A percentile compares a stretch with the other conserved stretches of the same genome.
phyloP scores from a whole-genome alignment of 2,888 invertebrate genomes.

The Andrena hattorfiana region DNA sequence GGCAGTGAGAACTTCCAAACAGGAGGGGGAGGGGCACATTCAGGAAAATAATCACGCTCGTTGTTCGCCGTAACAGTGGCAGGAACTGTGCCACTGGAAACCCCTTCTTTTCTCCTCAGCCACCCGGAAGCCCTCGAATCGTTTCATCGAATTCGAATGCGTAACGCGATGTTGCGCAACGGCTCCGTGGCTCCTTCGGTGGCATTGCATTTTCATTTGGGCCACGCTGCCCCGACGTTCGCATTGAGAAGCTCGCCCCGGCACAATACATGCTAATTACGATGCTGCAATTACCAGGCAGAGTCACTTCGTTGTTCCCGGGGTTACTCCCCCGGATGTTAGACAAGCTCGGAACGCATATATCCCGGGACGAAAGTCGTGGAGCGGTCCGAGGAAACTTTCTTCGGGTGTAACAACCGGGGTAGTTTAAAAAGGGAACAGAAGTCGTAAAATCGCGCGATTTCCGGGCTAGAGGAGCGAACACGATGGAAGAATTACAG shows the following conservation, averaged over 20 bases:
- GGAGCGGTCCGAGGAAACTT: slow-evolving; percentile 14
- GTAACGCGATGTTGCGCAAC: slow-evolving; percentile 23
- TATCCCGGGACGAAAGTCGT: neutral
- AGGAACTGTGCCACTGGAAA: neutral
- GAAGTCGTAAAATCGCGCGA: slow-evolving; percentile 48
- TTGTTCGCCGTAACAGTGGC: slow-evolving; percentile 4
- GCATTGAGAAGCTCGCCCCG: slow-evolving; percentile 38
- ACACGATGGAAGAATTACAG: slow-evolving; percentile 53
- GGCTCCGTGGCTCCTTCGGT: neutral
- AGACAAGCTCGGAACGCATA: slow-evolving; percentile 1
- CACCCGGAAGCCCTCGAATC: slow-evolving; percentile 16
- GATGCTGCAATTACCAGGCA: slow-evolving; percentile 33
- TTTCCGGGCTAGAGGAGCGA: slow-evolving; percentile 29
- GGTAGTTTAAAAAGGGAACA: slow-evolving; percentile 29
- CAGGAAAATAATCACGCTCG: slow-evolving; percentile 19
- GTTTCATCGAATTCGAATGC: slow-evolving; percentile 41
- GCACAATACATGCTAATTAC: slow-evolving; percentile 65
- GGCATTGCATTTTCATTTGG: slow-evolving; percentile 22
- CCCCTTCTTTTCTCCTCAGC: slow-evolving; percentile 2
- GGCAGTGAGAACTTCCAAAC: neutral
- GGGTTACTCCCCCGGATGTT: slow-evolving; percentile 5
- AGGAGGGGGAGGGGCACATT: neutral
- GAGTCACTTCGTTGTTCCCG: neutral
- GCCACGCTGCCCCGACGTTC: slow-evolving; percentile 40
- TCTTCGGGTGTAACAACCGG: slow-evolving; percentile 37